phyloP scores from a whole-genome alignment of 2,797 vertebrate genomes.

The Ceryle rudis region DNA sequence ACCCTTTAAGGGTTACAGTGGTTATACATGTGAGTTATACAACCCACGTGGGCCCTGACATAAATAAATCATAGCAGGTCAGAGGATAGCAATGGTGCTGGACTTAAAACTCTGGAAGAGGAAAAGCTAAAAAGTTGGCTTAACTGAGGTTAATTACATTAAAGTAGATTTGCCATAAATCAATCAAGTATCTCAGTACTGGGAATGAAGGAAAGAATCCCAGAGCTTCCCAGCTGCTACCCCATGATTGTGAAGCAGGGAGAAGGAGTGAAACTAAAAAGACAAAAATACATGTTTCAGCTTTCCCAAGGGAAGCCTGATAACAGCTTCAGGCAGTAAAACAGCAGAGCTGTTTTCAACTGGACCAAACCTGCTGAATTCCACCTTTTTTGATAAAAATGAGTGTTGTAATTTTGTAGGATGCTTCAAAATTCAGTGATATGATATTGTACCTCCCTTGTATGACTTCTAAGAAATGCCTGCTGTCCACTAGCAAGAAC shows the following conservation, averaged over 20 bases:
- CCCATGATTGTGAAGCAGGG: neutral
- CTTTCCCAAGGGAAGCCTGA: neutral
- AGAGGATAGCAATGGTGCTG: neutral
- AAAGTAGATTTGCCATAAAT: neutral
- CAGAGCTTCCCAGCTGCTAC: neutral
- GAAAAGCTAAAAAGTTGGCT: neutral
- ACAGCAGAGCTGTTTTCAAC: neutral
- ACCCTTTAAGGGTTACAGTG: neutral
- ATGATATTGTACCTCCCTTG: neutral
- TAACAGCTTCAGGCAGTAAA: neutral
- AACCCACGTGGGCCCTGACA: neutral
- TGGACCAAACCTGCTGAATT: neutral
- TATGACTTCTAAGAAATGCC: neutral
- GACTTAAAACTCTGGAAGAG: neutral
- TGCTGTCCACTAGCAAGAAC: neutral
- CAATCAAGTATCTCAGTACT: neutral
- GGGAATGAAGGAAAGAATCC: neutral
- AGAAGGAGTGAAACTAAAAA: neutral
- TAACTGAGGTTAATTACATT: neutral
- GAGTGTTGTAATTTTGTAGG: neutral
- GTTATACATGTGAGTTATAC: neutral
- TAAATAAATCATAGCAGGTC: neutral
- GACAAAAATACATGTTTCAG: neutral
- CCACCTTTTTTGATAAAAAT: neutral
- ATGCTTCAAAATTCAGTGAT: neutral